Evolutionary conservation across 2,888 invertebrate genomes (phyloP), one percentile per base, ranked within the genome.

Genomic region (Macrophya annulata): DNA sequence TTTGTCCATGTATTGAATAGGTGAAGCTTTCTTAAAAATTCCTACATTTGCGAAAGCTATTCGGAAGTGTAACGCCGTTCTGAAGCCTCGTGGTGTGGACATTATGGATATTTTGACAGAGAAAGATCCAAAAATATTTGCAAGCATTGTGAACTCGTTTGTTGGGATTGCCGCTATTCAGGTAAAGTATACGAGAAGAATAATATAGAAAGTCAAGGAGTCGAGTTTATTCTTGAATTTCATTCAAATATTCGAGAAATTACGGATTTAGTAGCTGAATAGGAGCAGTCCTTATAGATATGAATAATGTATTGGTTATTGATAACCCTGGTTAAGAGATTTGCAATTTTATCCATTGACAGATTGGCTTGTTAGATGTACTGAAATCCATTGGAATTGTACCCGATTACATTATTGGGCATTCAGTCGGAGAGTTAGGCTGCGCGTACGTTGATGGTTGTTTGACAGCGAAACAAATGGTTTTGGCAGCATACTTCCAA

Each of bases 391-490:
- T 95, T 17, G 96, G 96, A n/a, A 94, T 97, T n/a, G 93, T 93
- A 55, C 96, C 97, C 0, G 97, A 97, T 93, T 96, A 96, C 15
- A 95, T 97, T 85, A 95, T 97, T 86, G 98, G 99, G 1, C 98
- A 99, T 93, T 99, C 99, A 10, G 97, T 98, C 0, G 99, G 99
- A 37, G 99, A 99, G 93, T 94, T 99, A 6, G 98, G 98, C 0
- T 99, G 99, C 93, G 98, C 98, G 0, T 99, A 99, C 94, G 98
- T 98, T 2, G 99, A 99, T 93, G 98, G 98, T 0, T 97, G 97
- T 88, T 95, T 99, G 88, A 97, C 98, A 0, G 94, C 94, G 5
- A 95, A 95, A 88, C 95, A 96, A 90, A 94, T 95, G 65, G 93
- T 96, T 83, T 92, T 95, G 72, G 94, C 94, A 77, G 95, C 95